phyloP scores from a whole-genome alignment of 1,140 invertebrate species.

The Heliconius eleuchia region DNA sequence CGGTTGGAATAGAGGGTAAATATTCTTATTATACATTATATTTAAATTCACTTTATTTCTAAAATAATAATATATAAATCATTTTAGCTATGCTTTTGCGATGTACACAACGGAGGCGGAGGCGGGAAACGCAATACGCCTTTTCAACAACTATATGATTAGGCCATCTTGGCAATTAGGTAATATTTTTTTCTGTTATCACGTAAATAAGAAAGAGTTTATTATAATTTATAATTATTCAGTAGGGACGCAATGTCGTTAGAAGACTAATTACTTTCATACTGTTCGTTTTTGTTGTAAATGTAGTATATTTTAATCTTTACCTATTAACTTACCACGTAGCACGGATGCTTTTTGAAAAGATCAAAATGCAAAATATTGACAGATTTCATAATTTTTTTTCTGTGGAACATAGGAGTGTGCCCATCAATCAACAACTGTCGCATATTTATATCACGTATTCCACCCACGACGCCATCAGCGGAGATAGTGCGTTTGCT shows the following conservation, averaged over 20 bases:
- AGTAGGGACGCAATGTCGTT: background rate
- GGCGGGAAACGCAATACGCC: conserved; percentile 67
- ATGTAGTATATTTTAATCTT: no score
- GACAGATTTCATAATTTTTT: no score
- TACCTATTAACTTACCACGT: no score
- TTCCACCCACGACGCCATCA: conserved; percentile 64
- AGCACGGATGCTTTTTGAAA: no score
- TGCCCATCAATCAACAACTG: conserved; percentile 76
- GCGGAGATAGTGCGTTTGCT: conserved; percentile 69
- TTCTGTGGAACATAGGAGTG: conserved; percentile 47
- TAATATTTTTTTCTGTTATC: conserved; percentile 36
- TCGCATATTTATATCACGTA: conserved; percentile 73
- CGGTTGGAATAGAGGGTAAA: conserved; percentile 76
- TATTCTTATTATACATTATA: background rate
- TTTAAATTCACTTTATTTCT: background rate
- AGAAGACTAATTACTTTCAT: no score
- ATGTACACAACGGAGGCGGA: conserved; percentile 72
- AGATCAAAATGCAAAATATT: no score
- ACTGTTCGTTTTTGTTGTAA: no score
- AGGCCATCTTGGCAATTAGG: conserved; percentile 75
- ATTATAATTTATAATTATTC: background rate
- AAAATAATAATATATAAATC: conserved; percentile 1
- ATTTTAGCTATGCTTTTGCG: conserved; percentile 71
- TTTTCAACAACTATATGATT: conserved; percentile 78
- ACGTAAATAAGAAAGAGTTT: no score